These are phyloP conservation scores for Trilocha varians DNA, from an alignment of 2,888 invertebrate genomes.

Conservation along the genomic window DNA sequence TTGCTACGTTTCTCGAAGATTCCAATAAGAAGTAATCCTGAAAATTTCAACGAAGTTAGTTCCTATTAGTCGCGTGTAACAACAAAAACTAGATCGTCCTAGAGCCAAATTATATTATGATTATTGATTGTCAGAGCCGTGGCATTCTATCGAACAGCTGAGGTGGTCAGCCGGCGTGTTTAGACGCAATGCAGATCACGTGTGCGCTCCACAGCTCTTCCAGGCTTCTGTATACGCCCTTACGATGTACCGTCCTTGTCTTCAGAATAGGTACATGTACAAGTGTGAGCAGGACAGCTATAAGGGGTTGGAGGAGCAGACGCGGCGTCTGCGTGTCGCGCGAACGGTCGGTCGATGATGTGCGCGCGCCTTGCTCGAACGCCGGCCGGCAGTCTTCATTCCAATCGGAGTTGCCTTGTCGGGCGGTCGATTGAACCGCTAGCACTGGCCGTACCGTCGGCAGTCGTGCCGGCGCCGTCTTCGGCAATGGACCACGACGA, in stretches of 20 bases:
- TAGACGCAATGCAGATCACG: constrained; percentile 74
- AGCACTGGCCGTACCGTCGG: constrained; percentile 55
- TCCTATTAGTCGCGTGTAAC: too few relatives aligned
- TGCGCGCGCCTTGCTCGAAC: constrained; percentile 17
- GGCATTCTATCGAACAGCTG: constrained; percentile 58
- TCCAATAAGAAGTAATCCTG: too few relatives aligned
- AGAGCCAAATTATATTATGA: too few relatives aligned
- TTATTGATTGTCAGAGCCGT: constrained; percentile 49
- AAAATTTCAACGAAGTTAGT: too few relatives aligned
- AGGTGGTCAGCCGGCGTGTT: constrained; percentile 67
- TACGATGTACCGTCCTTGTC: constrained; percentile 28
- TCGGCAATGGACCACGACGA: constrained; percentile 70
- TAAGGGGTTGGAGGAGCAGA: constrained; percentile 41
- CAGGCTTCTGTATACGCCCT: constrained; percentile 57
- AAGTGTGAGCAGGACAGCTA: constrained; percentile 17
- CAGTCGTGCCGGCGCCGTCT: constrained; percentile 64
- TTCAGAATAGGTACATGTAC: background rate
- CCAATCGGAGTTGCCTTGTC: constrained; percentile 55
- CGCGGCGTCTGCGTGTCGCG: constrained; percentile 62
- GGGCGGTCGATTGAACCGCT: constrained; percentile 49
- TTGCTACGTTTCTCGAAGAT: too few relatives aligned
- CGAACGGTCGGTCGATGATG: constrained; percentile 18
- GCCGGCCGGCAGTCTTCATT: constrained; percentile 30
- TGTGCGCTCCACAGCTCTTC: constrained; percentile 58
- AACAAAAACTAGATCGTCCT: too few relatives aligned